Conservation (phyloP, 2,888 invertebrate genomes). For the Rhingia rostrata region DNA sequence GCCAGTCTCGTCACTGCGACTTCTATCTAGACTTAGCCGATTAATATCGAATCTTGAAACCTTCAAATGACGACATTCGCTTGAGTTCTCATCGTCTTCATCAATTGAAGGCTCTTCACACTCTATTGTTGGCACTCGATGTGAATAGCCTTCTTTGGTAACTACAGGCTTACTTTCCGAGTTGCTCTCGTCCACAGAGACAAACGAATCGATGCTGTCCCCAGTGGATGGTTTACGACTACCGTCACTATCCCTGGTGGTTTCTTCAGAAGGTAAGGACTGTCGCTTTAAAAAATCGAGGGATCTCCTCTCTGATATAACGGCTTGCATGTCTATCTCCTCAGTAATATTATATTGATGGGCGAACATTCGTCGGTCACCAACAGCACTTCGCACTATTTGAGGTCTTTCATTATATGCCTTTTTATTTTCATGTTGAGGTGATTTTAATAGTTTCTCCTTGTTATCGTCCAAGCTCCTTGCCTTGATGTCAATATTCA, state of each 20-base stretch:
- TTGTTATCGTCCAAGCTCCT: constrained; percentile 88
- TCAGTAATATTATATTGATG: constrained; percentile 81
- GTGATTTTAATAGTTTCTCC: constrained; percentile 81
- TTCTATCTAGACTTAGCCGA: constrained; percentile 83
- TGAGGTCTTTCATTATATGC: constrained; percentile 83
- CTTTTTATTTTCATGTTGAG: constrained; percentile 79
- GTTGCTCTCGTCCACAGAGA: constrained; percentile 87
- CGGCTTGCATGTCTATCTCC: constrained; percentile 85
- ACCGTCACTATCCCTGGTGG: constrained; percentile 78
- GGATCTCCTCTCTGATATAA: constrained; percentile 86
- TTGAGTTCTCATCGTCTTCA: constrained; percentile 80
- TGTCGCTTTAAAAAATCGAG: constrained; percentile 86
- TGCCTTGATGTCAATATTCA: constrained; percentile 86
- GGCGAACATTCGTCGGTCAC: constrained; percentile 81
- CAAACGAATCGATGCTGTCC: constrained; percentile 83
- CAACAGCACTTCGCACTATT: constrained; percentile 78
- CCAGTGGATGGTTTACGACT: constrained; percentile 84
- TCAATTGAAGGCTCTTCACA: constrained; percentile 83
- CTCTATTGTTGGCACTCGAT: constrained; percentile 83
- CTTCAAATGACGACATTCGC: constrained; percentile 80
- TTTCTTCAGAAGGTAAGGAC: constrained; percentile 84
- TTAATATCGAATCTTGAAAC: constrained; percentile 79
- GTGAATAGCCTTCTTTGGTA: constrained; percentile 80
- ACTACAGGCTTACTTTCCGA: constrained; percentile 82
- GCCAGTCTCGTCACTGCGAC: constrained; percentile 87